Evolutionary conservation across 1,140 invertebrate species (phyloP), one percentile per base, ranked within the genome.

Genomic region (Listronotus oregonensis): DNA sequence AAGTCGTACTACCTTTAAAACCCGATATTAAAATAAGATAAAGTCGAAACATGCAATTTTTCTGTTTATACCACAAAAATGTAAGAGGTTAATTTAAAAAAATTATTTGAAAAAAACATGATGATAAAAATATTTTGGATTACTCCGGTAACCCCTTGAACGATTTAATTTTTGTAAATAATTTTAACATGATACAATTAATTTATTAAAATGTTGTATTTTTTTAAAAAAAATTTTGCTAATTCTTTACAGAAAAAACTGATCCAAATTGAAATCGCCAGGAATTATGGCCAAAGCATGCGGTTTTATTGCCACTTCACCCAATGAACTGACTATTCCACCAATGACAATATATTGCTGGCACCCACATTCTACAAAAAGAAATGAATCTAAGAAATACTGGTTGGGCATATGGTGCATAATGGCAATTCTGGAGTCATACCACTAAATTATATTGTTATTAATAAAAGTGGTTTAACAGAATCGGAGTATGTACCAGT

Each of bases 291-390:
- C 91, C 12, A 82, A 87, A 54, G 90, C 88, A 3, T 79, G 89
- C 10, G 88, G 93, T 73, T 97, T 96, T 75, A 80, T 83, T 61
- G 89, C 87, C 12, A 81, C 85, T 11, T 85, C 83, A 11, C 83
- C 86, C 0, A 86, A 90, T 58, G 95, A 98, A 82, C 74, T 98
- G 8, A 88, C 85, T 59, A 85, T 97, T 69, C 82, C 67, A 83
- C 85, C 37, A 92, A 93, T 57, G 90, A 96, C 74, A 85, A 87
- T 47, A 80, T 97, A 3, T 84, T 85, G 55, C 79, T 98, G 18
- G 94, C 95, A 2, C 95, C 95, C 0, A 88, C 90, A 76, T 85
- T 73, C 80, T 93, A 10, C 94, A 96, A 77, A 89, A 90, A 66
- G 85, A 84, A 62, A 77, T 77, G 68, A 82, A 82, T 71, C 79